Conservation (phyloP, 35 echinoderm and acorn worm species). For the Lytechinus variegatus region DNA sequence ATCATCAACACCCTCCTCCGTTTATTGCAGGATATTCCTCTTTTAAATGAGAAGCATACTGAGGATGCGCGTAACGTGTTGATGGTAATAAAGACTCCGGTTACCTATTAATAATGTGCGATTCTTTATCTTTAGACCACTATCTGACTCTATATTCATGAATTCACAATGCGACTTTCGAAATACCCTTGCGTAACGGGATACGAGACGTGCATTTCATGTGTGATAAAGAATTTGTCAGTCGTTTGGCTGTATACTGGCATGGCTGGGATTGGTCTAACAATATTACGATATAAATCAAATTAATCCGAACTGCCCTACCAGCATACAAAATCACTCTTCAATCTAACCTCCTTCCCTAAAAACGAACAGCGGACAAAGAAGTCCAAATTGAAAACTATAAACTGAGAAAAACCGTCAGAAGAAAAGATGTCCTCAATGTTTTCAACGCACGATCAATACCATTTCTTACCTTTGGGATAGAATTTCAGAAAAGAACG, state of each 20-base stretch:
- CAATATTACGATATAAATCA: not conserved
- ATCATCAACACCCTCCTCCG: not conserved
- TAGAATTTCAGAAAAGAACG: not conserved
- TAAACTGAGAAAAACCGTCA: not conserved
- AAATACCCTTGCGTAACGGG: not conserved
- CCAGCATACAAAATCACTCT: not conserved
- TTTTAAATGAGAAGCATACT: not conserved
- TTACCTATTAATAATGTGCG: not conserved
- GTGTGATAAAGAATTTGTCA: not conserved
- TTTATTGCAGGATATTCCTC: not conserved
- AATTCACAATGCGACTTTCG: not conserved
- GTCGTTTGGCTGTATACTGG: not conserved
- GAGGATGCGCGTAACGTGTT: not conserved
- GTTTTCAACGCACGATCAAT: not conserved
- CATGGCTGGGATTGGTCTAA: not conserved
- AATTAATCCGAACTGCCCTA: not conserved
- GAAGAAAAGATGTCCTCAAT: not conserved
- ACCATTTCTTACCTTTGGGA: constrained; percentile 11
- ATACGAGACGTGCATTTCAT: not conserved
- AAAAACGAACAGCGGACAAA: not conserved
- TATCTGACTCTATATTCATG: not conserved
- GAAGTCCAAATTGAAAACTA: not conserved
- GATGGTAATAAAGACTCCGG: not conserved
- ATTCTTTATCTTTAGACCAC: not conserved
- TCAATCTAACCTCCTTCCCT: not conserved